phyloP scores from a whole-genome alignment of 2,113 vertebrate species.

The Lanius collurio region DNA sequence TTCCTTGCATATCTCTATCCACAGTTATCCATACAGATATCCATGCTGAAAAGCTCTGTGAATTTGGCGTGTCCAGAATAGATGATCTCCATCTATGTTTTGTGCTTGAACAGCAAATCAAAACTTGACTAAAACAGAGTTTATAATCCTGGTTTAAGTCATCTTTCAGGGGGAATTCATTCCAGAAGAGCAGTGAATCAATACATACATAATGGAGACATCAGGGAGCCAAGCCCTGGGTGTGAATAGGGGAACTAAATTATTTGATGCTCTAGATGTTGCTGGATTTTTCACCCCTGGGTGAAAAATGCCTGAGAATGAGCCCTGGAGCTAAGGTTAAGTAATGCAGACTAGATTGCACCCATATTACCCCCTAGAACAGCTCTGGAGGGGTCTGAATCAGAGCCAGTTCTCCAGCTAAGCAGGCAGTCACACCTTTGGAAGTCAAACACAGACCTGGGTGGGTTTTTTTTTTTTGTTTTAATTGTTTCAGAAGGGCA shows the following conservation, averaged over 20 bases:
- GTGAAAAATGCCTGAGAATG: background rate
- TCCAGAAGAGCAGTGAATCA: background rate
- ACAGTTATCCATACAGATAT: background rate
- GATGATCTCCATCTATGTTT: background rate
- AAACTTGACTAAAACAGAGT: background rate
- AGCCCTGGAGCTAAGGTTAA: background rate
- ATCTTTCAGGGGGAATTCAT: background rate
- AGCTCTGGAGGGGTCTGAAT: background rate
- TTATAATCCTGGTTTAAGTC: background rate
- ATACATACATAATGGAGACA: accelerated
- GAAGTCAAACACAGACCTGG: background rate
- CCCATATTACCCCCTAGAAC: background rate
- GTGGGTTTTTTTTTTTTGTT: background rate
- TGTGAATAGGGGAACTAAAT: background rate
- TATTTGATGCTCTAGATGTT: background rate
- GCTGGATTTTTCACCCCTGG: background rate
- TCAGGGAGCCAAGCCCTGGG: background rate
- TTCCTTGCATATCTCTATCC: background rate
- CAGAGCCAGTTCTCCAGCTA: background rate
- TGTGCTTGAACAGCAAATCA: background rate
- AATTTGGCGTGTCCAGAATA: background rate
- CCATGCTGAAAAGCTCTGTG: background rate
- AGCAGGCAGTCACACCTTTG: background rate
- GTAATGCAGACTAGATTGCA: background rate
- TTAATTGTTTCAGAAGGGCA: background rate